These are phyloP conservation scores for Daktulosphaira vitifoliae DNA, from an alignment of 1,140 invertebrate genomes.

Conservation along the genomic window DNA sequence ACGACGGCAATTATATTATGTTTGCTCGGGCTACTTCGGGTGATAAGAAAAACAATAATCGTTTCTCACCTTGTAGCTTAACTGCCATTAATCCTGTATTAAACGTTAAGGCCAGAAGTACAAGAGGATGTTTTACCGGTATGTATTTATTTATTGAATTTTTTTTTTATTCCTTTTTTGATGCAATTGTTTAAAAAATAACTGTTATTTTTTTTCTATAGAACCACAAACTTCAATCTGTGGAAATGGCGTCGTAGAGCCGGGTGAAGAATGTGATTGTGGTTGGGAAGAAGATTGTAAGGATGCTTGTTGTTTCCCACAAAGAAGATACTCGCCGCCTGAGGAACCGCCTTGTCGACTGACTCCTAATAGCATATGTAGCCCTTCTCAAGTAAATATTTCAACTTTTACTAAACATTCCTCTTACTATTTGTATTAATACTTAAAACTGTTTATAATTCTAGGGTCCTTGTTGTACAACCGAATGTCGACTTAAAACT, in stretches of 20 bases:
- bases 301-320: slow-evolving; percentile 88
- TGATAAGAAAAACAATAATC: slow-evolving; percentile 92
- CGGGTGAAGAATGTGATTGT: slow-evolving; percentile 95
- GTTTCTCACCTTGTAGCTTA: slow-evolving; percentile 57
- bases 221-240: slow-evolving; percentile 85
- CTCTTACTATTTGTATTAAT: neutral
- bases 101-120: slow-evolving; percentile 80
- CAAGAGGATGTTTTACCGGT: slow-evolving; percentile 76
- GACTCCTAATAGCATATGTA: slow-evolving; percentile 65
- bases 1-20: slow-evolving; percentile 97
- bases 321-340: slow-evolving; percentile 61
- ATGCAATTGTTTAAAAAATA: too few relatives aligned
- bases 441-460: slow-evolving; percentile 37
- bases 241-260: slow-evolving; percentile 94
- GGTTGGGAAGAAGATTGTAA: slow-evolving; percentile 94
- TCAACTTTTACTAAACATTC: too few relatives aligned
- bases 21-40: slow-evolving; percentile 92
- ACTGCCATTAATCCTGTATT: slow-evolving; percentile 91
- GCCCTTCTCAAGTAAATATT: slow-evolving; percentile 62
- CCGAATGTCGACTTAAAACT: slow-evolving; percentile 73
- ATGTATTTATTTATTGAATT: neutral
- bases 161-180: neutral
- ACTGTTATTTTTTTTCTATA: slow-evolving; percentile 41
- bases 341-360: slow-evolving; percentile 77
- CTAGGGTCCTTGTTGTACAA: slow-evolving; percentile 91